Percentiles rank a stretch among this genome's conserved stretches.
Conservation (phyloP, 2,113 vertebrate species). For the Poecilia latipinna region DNA sequence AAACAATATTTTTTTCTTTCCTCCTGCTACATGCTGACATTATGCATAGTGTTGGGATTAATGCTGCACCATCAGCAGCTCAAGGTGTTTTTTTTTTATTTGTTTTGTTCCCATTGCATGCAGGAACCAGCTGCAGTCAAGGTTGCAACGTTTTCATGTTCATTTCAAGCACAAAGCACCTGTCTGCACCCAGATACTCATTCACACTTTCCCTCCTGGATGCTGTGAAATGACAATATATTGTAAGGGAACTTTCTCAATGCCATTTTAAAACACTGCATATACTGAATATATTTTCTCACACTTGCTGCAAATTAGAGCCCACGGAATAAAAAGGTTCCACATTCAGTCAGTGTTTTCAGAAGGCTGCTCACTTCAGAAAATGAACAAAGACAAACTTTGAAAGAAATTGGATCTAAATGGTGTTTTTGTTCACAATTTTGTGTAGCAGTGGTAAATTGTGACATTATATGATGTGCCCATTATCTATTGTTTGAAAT, state of each 20-base stretch:
- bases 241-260: background rate
- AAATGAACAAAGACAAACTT: background rate
- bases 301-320: background rate
- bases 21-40: background rate
- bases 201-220: background rate
- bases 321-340: background rate
- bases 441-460: background rate
- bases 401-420: background rate
- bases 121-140: conserved; percentile 4
- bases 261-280: background rate
- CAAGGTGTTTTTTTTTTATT: no score
- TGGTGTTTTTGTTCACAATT: background rate
- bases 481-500: background rate
- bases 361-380: background rate
- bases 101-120: background rate
- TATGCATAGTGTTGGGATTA: background rate
- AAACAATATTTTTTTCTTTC: background rate
- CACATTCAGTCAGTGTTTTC: background rate
- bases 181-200: background rate
- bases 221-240: background rate
- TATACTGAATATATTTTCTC: background rate
- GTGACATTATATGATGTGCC: background rate
- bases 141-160: background rate
- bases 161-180: background rate
- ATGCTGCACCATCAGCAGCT: background rate